phyloP scores from a whole-genome alignment of 1,140 invertebrate species.

The Micrasema longulum region DNA sequence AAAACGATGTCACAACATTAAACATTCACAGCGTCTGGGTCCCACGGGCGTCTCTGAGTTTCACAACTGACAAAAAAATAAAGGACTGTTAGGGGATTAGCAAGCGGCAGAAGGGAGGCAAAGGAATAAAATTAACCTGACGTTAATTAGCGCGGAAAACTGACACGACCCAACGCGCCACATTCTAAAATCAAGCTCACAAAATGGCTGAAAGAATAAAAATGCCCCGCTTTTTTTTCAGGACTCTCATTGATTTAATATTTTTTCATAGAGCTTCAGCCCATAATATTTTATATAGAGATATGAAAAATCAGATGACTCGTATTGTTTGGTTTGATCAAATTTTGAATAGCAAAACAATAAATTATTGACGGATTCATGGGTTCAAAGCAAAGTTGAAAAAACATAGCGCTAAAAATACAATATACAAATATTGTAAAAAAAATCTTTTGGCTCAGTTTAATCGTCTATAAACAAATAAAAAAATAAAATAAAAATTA shows the following conservation, averaged over 20 bases:
- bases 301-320: no score
- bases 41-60: neutral
- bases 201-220: conserved; percentile 20
- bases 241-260: no score
- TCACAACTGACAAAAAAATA: conserved; percentile 35
- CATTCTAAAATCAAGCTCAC: neutral
- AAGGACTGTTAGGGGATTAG: conserved; percentile 38
- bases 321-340: neutral
- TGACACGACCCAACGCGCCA: conserved; percentile 21
- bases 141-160: conserved; percentile 36
- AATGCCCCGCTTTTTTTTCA: no score
- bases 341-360: neutral
- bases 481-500: conserved; percentile 15
- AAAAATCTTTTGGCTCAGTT: no score
- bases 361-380: no score
- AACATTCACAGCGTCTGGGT: conserved; percentile 12
- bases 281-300: no score
- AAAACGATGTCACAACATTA: conserved; percentile 1
- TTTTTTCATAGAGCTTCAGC: no score
- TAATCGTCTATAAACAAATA: no score
- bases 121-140: conserved; percentile 35
- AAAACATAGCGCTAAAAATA: no score
- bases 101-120: neutral
- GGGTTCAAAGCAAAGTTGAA: conserved; percentile 17
- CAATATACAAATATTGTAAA: no score